Conservation (phyloP, 2,797 vertebrate species). For the Anas bahamensis region DNA sequence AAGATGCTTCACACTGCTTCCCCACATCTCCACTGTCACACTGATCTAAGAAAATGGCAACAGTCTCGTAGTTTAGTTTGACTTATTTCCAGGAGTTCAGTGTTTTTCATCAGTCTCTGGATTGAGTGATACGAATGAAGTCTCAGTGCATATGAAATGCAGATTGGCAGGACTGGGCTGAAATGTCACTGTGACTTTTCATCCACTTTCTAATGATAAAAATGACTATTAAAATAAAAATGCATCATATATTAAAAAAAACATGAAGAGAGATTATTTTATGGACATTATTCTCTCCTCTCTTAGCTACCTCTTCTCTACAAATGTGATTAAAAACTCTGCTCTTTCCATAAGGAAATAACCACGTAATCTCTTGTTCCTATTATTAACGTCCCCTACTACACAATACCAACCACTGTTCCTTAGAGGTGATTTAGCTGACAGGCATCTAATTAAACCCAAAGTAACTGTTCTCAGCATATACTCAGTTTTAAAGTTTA, state of each 20-base stretch:
- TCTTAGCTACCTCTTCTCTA: neutral
- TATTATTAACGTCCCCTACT: neutral
- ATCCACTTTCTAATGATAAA: neutral
- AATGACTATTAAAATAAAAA: neutral
- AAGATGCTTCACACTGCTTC: neutral
- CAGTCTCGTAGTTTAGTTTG: neutral
- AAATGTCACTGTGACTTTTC: neutral
- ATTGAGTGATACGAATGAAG: neutral
- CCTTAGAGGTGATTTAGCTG: neutral
- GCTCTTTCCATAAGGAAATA: neutral
- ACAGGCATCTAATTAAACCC: neutral
- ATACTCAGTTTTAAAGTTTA: neutral
- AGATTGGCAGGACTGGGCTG: neutral
- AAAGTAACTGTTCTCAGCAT: neutral
- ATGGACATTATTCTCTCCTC: neutral
- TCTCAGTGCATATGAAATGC: neutral
- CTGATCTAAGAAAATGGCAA: neutral
- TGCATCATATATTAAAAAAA: neutral
- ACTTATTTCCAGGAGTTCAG: neutral
- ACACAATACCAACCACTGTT: neutral
- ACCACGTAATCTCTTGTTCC: neutral
- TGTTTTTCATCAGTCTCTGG: neutral
- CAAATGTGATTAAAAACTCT: neutral
- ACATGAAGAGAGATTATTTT: neutral
- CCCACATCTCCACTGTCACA: neutral